Base-by-base conservation (phyloP, 2,113 vertebrate species). In the Isichthys henryi region DNA sequence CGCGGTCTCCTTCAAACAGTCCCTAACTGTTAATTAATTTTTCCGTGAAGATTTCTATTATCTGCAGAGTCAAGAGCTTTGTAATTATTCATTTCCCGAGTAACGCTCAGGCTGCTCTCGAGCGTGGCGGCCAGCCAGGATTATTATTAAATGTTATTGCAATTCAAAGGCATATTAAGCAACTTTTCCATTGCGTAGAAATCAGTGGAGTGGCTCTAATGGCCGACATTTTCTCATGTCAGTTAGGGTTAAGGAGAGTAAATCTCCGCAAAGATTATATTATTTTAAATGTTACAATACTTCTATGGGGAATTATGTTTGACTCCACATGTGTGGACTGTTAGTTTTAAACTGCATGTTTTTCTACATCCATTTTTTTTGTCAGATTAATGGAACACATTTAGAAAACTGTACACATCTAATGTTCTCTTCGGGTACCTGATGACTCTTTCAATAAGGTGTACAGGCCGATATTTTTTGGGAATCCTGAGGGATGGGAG, bases 81-180 rank as follows among this genome's bases (percentile, higher is more conserved):
- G 39, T 46, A 48, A 84, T 84, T 84, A 23, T 84, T 84, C 31
- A 43, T 48, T 84, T 48, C 48, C 39, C n/a, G 39, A 84, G 21
- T 84, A 70, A 70, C 62, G 62, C 27, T 27, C 9, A 45, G 21
- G 19, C 21, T 83, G 45, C 80, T 84, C 39, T 84, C 8, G 23
- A 48, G 39, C 39, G 82, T 48, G 82, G 39, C 45, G 35, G 39
- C 45, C 82, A 48, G 43, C 82, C 82, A 84, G 82, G 43, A 84
- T 46, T 84, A 46, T 84, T 45, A 84, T 84, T 84, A 84, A 84
- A 84, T 84, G 43, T 84, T 84, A 84, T 48, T 84, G 45, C 82
- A 84, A 48, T 84, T 84, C 43, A 84, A 48, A 46, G 45, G 39
- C 82, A 84, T 84, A 84, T 84, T 84, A 48, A 84, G 39, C 82